Evolutionary conservation across 2,113 vertebrate species (phyloP).

Genomic region (Gadus macrocephalus): DNA sequence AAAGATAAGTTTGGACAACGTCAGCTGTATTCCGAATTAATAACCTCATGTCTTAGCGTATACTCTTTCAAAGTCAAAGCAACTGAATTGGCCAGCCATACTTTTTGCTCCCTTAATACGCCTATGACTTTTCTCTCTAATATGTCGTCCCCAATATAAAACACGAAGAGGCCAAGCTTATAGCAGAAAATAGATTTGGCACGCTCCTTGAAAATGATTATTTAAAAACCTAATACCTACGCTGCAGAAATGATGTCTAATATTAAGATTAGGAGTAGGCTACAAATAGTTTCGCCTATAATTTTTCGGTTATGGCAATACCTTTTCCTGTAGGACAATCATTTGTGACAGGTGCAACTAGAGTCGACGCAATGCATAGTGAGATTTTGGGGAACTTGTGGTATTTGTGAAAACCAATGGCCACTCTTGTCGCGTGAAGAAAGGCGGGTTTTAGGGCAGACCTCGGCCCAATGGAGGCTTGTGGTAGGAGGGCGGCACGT

Average conservation of each 20-base stretch:
- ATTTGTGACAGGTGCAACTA: constrained; percentile 63
- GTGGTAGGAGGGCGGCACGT: constrained; percentile 41
- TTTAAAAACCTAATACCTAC: no score
- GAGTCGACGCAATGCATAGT: constrained; percentile 33
- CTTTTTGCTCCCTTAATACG: constrained; percentile 28
- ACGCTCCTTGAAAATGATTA: no score
- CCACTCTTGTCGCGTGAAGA: neutral
- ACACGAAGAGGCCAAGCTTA: no score
- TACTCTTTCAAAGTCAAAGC: constrained; percentile 49
- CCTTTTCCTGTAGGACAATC: no score
- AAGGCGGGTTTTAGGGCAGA: constrained; percentile 39
- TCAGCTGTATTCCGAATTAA: constrained; percentile 47
- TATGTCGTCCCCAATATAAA: no score
- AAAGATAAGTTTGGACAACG: constrained; percentile 9
- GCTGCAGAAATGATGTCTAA: no score
- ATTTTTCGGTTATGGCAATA: no score
- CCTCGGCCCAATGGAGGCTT: constrained; percentile 59
- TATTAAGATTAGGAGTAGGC: no score
- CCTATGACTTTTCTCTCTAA: no score
- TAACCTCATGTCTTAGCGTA: constrained; percentile 56
- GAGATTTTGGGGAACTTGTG: constrained; percentile 34
- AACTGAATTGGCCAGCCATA: constrained; percentile 2
- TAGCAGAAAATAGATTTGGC: no score
- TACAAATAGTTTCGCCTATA: no score
- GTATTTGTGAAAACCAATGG: constrained; percentile 54